phyloP scores from a whole-genome alignment of 1,140 invertebrate species.

The Drosophila sucinea region DNA sequence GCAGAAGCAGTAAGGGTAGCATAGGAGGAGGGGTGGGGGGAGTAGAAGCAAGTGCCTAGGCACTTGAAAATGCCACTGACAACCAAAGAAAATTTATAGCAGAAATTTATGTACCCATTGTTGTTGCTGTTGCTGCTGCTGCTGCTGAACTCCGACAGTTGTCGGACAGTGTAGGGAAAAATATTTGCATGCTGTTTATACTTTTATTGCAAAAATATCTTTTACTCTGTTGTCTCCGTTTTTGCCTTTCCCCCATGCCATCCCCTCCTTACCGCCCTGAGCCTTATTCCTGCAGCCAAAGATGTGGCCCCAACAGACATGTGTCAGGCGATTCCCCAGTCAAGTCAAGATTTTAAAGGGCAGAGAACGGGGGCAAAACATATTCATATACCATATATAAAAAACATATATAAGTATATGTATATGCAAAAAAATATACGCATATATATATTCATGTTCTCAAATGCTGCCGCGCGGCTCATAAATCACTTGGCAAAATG shows the following conservation, averaged over 20 bases:
- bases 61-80: constrained; percentile 77
- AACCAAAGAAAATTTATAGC: constrained; percentile 79
- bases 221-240: constrained; percentile 21
- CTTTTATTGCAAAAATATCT: constrained; percentile 79
- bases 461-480: constrained; percentile 71
- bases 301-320: constrained; percentile 42
- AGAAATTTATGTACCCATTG: constrained; percentile 73
- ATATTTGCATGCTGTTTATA: constrained; percentile 76
- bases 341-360: neutral
- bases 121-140: constrained; percentile 43
- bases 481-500: constrained; percentile 78
- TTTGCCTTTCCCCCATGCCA: neutral
- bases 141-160: constrained; percentile 32
- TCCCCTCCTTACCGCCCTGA: neutral
- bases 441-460: constrained; percentile 62
- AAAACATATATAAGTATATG: neutral
- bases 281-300: neutral
- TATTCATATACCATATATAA: constrained; percentile 56
- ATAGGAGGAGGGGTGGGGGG: neutral
- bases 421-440: neutral
- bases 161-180: constrained; percentile 61
- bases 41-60: constrained; percentile 22
- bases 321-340: constrained; percentile 39
- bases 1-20: neutral
- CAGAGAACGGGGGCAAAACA: neutral